Evolutionary conservation across 2,888 invertebrate genomes (phyloP).

Genomic region (Agriopis marginaria): DNA sequence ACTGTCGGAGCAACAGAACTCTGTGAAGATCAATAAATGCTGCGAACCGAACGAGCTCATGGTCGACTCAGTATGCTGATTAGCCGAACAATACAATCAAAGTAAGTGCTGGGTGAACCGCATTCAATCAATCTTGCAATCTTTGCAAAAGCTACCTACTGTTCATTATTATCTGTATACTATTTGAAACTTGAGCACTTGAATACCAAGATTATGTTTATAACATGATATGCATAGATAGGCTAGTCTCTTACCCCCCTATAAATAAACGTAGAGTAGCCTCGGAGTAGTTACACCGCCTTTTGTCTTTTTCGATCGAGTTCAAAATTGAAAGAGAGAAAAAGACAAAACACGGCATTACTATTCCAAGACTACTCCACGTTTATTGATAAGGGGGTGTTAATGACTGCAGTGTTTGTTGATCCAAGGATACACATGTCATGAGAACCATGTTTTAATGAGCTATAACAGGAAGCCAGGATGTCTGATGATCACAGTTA

Average conservation of each 20-base stretch:
- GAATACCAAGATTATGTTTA: slow-evolving; percentile 4
- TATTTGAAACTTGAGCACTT: slow-evolving; percentile 33
- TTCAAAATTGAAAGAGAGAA: no score
- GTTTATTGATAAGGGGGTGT: no score
- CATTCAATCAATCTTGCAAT: slow-evolving; percentile 28
- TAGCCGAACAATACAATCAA: slow-evolving; percentile 87
- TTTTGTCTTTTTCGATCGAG: no score
- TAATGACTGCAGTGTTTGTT: neutral
- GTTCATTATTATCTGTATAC: slow-evolving; percentile 5
- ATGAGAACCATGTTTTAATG: no score
- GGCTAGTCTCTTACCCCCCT: slow-evolving; percentile 12
- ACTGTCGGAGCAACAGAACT: slow-evolving; percentile 76
- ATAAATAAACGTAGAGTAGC: no score
- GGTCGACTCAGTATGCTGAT: slow-evolving; percentile 88
- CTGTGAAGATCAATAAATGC: slow-evolving; percentile 91
- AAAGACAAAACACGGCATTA: no score
- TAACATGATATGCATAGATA: neutral
- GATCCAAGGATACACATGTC: neutral
- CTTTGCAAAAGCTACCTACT: slow-evolving; percentile 11
- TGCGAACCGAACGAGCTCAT: slow-evolving; percentile 91
- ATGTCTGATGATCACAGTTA: neutral
- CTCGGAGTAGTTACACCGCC: no score
- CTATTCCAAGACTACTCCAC: no score
- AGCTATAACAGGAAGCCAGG: no score
- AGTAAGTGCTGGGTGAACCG: slow-evolving; percentile 66